Conservation (phyloP, 2,888 invertebrate genomes). For the Clepsis dumicolana region DNA sequence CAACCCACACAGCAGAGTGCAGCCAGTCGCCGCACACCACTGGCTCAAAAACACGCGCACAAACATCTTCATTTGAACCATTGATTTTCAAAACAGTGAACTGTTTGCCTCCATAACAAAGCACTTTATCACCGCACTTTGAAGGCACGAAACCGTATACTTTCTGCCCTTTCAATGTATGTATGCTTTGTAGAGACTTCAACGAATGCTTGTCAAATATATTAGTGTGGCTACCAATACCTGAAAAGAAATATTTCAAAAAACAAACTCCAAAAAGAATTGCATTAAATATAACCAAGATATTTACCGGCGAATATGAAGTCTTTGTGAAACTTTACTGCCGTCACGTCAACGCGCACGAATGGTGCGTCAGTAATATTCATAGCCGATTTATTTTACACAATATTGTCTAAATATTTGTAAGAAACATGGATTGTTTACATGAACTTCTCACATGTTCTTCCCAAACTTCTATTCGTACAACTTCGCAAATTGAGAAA, state of each 20-base stretch:
- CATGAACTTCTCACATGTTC: slow-evolving; percentile 24
- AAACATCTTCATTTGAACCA: slow-evolving; percentile 43
- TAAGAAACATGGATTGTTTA: slow-evolving; percentile 22
- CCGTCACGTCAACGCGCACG: slow-evolving; percentile 80
- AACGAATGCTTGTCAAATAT: slow-evolving; percentile 60
- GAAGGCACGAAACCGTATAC: slow-evolving; percentile 84
- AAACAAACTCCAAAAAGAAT: slow-evolving; percentile 10
- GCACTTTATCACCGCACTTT: slow-evolving; percentile 59
- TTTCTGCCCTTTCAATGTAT: slow-evolving; percentile 79
- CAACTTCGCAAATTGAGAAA: too few relatives aligned
- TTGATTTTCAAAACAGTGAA: slow-evolving; percentile 62
- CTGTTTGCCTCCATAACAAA: slow-evolving; percentile 86
- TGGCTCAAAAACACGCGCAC: slow-evolving; percentile 54
- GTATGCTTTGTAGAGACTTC: slow-evolving; percentile 55
- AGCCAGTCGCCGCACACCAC: slow-evolving; percentile 88
- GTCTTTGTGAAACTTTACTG: slow-evolving; percentile 73
- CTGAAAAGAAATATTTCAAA: slow-evolving; percentile 63
- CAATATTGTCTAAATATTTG: slow-evolving; percentile 12
- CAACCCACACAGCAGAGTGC: slow-evolving; percentile 84
- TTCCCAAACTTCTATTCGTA: background rate
- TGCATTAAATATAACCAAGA: slow-evolving; percentile 46
- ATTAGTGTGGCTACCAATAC: slow-evolving; percentile 81
- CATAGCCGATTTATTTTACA: slow-evolving; percentile 18
- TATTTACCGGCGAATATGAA: slow-evolving; percentile 79
- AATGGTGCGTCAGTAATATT: slow-evolving; percentile 51